phyloP scores from a whole-genome alignment of 2,113 vertebrate genomes.

The Eptatretus burgeri region DNA sequence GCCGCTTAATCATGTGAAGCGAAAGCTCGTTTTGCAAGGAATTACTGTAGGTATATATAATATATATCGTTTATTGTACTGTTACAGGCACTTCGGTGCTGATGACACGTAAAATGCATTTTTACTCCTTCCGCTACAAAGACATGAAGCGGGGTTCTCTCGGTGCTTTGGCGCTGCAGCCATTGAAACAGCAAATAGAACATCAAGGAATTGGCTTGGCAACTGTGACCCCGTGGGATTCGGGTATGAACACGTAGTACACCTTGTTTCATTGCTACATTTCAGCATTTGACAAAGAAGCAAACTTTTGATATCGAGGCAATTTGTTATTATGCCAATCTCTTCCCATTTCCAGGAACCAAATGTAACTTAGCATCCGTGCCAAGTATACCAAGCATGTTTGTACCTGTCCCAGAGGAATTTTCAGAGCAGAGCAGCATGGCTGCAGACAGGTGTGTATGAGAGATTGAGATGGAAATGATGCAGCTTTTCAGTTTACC shows the following conservation, averaged over 20 bases:
- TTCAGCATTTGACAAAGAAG: no score
- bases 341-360: constrained; percentile 14
- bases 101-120: no score
- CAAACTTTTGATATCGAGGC: no score
- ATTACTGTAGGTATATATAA: no score
- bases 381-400: constrained; percentile 91
- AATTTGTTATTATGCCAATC: no score
- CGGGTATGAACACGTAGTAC: constrained; percentile 31
- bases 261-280: constrained; percentile 10
- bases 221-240: constrained; percentile 93
- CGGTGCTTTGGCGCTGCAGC: constrained; percentile 81
- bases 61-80: no score
- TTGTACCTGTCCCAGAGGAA: constrained; percentile 79
- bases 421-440: constrained; percentile 71
- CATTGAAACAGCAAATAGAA: constrained; percentile 93
- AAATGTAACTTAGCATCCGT: constrained; percentile 83
- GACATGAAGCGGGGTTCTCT: constrained; percentile 88
- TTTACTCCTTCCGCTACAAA: constrained; percentile 43
- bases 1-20: no score
- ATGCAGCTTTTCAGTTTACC: no score
- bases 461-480: no score
- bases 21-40: no score
- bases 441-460: constrained; percentile 57
- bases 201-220: constrained; percentile 89
- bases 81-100: no score